A percentile compares a stretch with the other conserved stretches of the same genome.
Evolutionary conservation across 2,888 invertebrate genomes (phyloP).

Genomic region (Tipula vernalis): DNA sequence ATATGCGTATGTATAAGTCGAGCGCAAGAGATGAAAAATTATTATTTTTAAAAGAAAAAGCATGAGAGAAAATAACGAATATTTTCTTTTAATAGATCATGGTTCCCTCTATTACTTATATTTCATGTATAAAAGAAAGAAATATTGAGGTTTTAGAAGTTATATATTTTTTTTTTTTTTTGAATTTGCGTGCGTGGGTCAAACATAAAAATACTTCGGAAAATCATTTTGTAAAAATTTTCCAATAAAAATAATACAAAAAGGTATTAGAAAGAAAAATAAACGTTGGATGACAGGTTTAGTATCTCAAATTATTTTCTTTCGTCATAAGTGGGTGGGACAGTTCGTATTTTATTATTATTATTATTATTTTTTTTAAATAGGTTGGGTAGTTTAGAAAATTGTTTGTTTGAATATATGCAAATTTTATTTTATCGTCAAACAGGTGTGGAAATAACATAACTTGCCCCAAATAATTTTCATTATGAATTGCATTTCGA

Average conservation of each 20-base stretch:
- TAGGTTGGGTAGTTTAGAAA: not conserved
- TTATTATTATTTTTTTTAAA: not conserved
- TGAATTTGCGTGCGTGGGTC: not conserved
- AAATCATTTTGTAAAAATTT: not conserved
- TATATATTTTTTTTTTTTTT: not conserved
- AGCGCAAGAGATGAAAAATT: not conserved
- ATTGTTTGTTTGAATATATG: not conserved
- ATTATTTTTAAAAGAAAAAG: not conserved
- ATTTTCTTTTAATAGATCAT: slow-evolving; percentile 5
- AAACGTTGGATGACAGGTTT: not conserved
- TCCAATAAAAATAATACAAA: not conserved
- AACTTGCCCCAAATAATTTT: not conserved
- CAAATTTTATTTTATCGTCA: not conserved
- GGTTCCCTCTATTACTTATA: not conserved
- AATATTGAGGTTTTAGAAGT: not conserved
- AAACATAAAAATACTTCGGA: not conserved
- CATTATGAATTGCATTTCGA: not conserved
- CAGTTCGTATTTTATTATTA: not conserved
- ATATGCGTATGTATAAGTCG: not conserved
- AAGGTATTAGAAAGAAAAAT: not conserved
- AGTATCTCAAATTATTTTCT: not conserved
- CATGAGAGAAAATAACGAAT: not conserved
- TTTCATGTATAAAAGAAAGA: not conserved
- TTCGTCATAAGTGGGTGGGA: not conserved
- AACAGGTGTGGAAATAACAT: not conserved